Base-by-base conservation (phyloP, 2,888 invertebrate genomes). In the Lochmaea capreae region DNA sequence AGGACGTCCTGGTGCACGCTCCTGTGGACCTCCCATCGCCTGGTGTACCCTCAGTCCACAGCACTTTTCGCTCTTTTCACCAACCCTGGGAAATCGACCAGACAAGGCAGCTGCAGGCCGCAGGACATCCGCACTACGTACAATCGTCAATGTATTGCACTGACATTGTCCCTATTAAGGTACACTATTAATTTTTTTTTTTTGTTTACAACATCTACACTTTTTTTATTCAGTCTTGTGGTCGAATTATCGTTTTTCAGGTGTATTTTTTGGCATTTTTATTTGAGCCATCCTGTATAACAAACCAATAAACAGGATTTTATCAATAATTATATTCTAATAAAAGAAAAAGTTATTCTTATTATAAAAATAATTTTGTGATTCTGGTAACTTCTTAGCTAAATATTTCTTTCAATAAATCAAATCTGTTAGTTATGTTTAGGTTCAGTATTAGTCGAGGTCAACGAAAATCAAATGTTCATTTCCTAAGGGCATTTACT, bases 71-170 rank as follows among this genome's bases (percentile, higher is more conserved):
- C 82, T 88, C 89, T 81, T 89, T 92, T 89, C 92, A 92, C 89
- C 92, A 92, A 88, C 91, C 91, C 80, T 92, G 92, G 92, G 92
- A 92, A 88, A 88, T 91, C 87, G 89, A 89, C 84, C 91, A 91
- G 86, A 89, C 90, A 83, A 89, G 91, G 86, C 88, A 88, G 82
- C 72, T 78, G 58, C 78, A 79, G 63, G 69, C 79, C 14, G 78
- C 77, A 67, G 66, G 61, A 43, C 59, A 62, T 39, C 84, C 84
- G 77, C 86, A 86, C 84, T 85, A 86, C 84, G 82, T 85, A 82
- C 85, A 84, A 81, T 83, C 83, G 68, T 81, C 77, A 65, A 67
- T 86, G 81, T 87, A 85, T 85, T 87, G 87, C 85, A 89, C 89
- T 83, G 89, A 89, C 84, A 88, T 89, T 84, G 89, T 89, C 80